Evolutionary conservation across 1,140 invertebrate genomes (phyloP).

Genomic region (Sitobion miscanthi): DNA sequence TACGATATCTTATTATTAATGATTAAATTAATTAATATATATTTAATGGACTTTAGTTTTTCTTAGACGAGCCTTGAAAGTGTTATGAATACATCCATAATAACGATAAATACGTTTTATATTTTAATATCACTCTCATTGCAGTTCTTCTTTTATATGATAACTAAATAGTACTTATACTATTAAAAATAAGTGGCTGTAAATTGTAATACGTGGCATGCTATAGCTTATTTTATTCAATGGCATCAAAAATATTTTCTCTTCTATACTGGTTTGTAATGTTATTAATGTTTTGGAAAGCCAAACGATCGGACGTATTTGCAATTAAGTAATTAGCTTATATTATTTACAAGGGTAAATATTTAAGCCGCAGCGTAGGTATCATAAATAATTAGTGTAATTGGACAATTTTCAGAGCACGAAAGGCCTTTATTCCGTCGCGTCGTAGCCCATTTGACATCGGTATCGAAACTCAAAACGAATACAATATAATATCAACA

Average conservation of each 20-base stretch:
- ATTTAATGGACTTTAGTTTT: neutral
- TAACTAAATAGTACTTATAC: neutral
- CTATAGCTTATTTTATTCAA: neutral
- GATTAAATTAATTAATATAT: neutral
- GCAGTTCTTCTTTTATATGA: neutral
- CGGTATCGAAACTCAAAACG: neutral
- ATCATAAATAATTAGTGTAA: neutral
- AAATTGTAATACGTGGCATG: neutral
- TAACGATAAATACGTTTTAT: neutral
- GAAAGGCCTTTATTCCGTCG: neutral
- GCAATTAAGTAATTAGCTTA: neutral
- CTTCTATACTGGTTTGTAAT: neutral
- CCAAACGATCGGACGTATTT: neutral
- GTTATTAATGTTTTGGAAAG: neutral
- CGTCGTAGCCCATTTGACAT: neutral
- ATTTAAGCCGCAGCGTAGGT: neutral
- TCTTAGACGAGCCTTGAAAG: neutral
- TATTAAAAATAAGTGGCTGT: neutral
- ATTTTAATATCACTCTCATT: neutral
- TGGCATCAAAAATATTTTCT: neutral
- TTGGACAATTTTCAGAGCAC: neutral
- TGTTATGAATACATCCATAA: neutral
- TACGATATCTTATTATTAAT: too few species aligned
- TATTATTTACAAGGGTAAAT: neutral
- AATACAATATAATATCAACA: neutral